Base-by-base conservation (phyloP, 2,113 vertebrate genomes). In the Nipponia nippon region DNA sequence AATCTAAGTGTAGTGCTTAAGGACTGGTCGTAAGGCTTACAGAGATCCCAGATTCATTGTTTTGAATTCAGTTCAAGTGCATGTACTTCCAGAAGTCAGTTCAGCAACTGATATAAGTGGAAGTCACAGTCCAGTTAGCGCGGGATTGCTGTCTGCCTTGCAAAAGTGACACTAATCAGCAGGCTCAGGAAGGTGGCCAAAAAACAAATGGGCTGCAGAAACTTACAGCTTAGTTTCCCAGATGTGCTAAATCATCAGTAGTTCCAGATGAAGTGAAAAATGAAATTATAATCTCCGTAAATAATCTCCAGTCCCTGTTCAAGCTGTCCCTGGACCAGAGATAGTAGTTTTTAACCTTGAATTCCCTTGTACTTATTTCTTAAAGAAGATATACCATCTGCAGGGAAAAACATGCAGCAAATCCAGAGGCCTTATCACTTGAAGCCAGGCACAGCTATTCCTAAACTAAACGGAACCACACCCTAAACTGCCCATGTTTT, bases 401-500 rank as follows among this genome's bases (percentile, higher is more conserved):
- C 78, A 83, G 58, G 53, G 71, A 42, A 86, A 92, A 93, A 70
- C 91, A 86, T 21, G 67, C 84, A 94, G 75, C 79, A 95, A 95
- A 93, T 95, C 77, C 75, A 5, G 11, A 86, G 55, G 42, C 70
- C 89, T 97, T 96, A 97, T 97, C 97, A 63, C 53, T 87, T 34
- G 32, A 59, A 70, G 30, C 84, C 97, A 97, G 96, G 50, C 82
- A 0, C 67, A 90, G 89, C 89, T 88, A 70, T 94, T 95, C 50
- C 95, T 93, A 77, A 89, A 62, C 66, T 80, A 95, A 90, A 58
- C 18, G 19, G 38, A 88, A 70, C 95, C 93, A 95, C 96, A 93
- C 96, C 97, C 94, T 76, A 77, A 87, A 77, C n/a, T 73, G 80
- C 66, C 82, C 84, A 49, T 94, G 91, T 94, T 97, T 95, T 91